Base-by-base conservation (phyloP, 92 coral and sea anemone species). In the Phenganax stokvisi region DNA sequence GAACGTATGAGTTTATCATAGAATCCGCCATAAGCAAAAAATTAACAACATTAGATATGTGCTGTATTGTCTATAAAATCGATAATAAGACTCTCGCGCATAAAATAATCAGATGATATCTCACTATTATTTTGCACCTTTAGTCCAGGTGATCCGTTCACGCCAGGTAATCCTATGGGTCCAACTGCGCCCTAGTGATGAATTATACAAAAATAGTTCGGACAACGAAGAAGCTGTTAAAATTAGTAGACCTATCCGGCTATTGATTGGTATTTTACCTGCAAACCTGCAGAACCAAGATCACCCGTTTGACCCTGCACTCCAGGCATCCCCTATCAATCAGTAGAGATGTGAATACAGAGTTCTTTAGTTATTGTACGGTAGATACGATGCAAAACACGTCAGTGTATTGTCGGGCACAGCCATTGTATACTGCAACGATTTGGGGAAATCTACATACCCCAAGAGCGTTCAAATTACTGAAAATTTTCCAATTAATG, bases 321-420 rank as follows among this genome's bases (percentile, higher is more conserved):
- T 17, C 97, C 97, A 78, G 91, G 93, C 0, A 84, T 74, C 63
- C 97, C 97, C 97, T 91, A 76, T 7, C 62, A 29, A 67, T 73
- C 66, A 60, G 52, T 59, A 15, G 4, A 44, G 61, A 71, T 74
- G 27, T 17, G 67, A 61, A 6, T 15, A 6, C 28, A 61, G 27
- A 61, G n/a, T 61, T 13, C 27, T 12, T 12, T 61, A 37, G 47
- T 37, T 61, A 2, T 12, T 61, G 28, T 7, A 61, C 13, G n/a
- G 67, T 7, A 15, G 25, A 12, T 61, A 61, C 13, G 6, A 25
- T 61, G 13, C 67, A 61, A 17, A 61, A 17, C 8, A 61, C 28
- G 47, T 37, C 47, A 37, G 47, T 37, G 47, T 37, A 37, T 5
- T 37, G 5, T 37, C 47, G 47, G 5, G 5, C 5, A 37, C 47